Conservation (phyloP, 2,888 invertebrate species). For the Slavum lentiscoides region DNA sequence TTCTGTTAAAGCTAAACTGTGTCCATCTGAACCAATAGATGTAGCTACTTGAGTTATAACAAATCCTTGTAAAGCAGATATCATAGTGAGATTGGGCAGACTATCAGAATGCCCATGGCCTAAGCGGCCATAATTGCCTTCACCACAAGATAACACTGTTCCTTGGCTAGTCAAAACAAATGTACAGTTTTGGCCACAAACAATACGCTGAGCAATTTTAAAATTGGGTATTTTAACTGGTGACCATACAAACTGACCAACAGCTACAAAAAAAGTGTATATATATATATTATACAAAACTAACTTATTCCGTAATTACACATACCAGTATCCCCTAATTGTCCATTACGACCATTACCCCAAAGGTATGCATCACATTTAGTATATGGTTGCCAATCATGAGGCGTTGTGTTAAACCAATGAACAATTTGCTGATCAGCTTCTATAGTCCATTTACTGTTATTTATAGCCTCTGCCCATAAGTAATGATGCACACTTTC, state of each 20-base stretch:
- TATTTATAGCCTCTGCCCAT: constrained; percentile 60
- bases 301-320: constrained; percentile 1
- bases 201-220: constrained; percentile 64
- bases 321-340: constrained; percentile 65
- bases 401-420: constrained; percentile 67
- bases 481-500: constrained; percentile 46
- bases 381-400: constrained; percentile 70
- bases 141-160: constrained; percentile 68
- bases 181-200: constrained; percentile 71
- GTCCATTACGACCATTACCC: constrained; percentile 69
- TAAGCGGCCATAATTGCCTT: constrained; percentile 68
- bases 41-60: constrained; percentile 68
- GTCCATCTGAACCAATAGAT: constrained; percentile 69
- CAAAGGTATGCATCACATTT: constrained; percentile 67
- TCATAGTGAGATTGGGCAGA: constrained; percentile 65
- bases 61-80: constrained; percentile 68
- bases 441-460: constrained; percentile 64
- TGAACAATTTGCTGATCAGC: constrained; percentile 68
- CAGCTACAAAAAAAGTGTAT: constrained; percentile 59
- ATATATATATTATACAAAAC: background rate
- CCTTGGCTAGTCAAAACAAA: constrained; percentile 68
- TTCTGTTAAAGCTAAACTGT: constrained; percentile 68
- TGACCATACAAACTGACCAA: constrained; percentile 69
- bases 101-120: constrained; percentile 70
- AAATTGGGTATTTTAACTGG: constrained; percentile 63